These are phyloP conservation scores for Ephestia elutella DNA, from an alignment of 1,140 invertebrate genomes.

Conservation along the genomic window DNA sequence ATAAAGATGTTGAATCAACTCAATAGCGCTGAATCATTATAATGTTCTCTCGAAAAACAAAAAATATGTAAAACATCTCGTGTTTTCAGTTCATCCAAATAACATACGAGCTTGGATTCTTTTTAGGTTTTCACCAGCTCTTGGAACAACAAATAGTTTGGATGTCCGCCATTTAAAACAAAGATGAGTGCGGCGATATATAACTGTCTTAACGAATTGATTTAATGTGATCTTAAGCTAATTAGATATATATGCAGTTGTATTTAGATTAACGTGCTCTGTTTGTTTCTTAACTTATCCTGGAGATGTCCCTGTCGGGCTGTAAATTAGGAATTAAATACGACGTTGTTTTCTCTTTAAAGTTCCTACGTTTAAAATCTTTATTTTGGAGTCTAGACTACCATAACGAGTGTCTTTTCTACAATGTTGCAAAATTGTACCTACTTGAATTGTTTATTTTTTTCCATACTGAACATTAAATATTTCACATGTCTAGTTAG, in stretches of 20 bases:
- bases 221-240: conserved; percentile 68
- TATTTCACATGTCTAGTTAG: no score
- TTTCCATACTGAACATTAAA: no score
- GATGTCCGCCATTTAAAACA: conserved; percentile 64
- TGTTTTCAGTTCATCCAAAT: background rate
- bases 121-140: conserved; percentile 8
- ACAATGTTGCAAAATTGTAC: no score
- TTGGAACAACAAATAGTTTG: conserved; percentile 65
- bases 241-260: conserved; percentile 60
- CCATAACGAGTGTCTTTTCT: background rate
- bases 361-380: conserved; percentile 10
- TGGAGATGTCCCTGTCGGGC: conserved; percentile 32
- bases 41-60: no score
- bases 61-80: background rate
- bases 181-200: conserved; percentile 52
- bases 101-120: background rate
- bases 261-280: conserved; percentile 44
- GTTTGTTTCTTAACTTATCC: conserved; percentile 48
- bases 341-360: conserved; percentile 41
- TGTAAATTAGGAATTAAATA: conserved; percentile 56
- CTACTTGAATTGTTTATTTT: no score
- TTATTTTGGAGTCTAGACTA: background rate
- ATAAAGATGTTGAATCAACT: no score
- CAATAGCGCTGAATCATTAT: no score
- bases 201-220: conserved; percentile 65